These are phyloP conservation scores for Scytalopus superciliaris DNA, from an alignment of 2,113 vertebrate species.

Conservation along the genomic window DNA sequence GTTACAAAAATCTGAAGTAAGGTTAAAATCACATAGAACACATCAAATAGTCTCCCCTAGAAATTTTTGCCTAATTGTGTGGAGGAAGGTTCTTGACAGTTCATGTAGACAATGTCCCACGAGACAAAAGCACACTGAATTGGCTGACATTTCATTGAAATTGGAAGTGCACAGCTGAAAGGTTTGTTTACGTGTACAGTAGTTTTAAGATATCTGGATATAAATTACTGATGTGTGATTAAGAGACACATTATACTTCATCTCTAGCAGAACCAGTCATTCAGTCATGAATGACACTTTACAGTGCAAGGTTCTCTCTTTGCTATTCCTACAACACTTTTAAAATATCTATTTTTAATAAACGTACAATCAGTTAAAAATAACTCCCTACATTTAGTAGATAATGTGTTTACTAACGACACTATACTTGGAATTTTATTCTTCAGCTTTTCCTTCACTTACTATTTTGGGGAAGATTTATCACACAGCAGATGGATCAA, in stretches of 20 bases:
- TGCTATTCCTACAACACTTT: background rate
- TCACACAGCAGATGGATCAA: constrained; percentile 41
- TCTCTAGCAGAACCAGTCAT: background rate
- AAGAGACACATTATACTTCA: background rate
- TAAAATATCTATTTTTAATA: constrained; percentile 5
- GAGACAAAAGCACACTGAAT: background rate
- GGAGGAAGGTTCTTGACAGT: background rate
- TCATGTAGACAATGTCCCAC: background rate
- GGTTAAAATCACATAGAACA: background rate
- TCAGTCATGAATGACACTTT: background rate
- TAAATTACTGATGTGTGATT: background rate
- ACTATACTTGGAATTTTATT: background rate
- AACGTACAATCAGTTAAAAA: constrained; percentile 7
- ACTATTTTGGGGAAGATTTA: constrained; percentile 26
- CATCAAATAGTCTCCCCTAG: background rate
- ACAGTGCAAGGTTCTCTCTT: background rate
- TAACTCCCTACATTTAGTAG: background rate
- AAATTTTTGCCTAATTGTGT: background rate
- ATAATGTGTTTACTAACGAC: background rate
- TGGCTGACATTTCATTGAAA: background rate
- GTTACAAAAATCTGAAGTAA: background rate
- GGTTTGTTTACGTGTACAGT: background rate
- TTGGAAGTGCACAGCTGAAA: background rate
- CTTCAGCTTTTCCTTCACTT: constrained; percentile 18
- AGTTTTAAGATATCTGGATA: background rate